Evolutionary conservation across 2,888 invertebrate genomes (phyloP).

Genomic region (Proisotoma minuta): DNA sequence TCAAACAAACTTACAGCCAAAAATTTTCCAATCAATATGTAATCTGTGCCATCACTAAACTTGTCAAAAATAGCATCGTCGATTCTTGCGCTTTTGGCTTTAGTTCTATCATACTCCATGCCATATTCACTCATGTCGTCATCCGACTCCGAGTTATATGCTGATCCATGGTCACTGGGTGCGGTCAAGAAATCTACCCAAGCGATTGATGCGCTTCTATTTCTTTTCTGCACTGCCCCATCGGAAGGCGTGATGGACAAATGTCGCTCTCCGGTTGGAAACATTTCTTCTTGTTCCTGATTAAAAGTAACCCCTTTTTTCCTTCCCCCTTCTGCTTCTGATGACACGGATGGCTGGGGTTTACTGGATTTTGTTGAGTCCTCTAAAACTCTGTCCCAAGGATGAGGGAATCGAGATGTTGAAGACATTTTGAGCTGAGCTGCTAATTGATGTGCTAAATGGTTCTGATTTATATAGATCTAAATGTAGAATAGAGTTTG

Average conservation of each 20-base stretch:
- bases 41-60: slow-evolving; percentile 22
- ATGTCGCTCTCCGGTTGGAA: background rate
- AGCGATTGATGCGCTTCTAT: slow-evolving; percentile 19
- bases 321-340: too few species aligned
- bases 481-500: too few species aligned
- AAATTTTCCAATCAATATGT: slow-evolving; percentile 74
- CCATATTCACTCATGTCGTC: background rate
- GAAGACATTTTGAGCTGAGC: too few species aligned
- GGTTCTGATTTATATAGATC: too few species aligned
- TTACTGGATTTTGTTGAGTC: too few species aligned
- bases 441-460: too few species aligned
- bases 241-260: background rate
- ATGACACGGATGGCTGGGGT: too few species aligned
- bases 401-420: too few species aligned
- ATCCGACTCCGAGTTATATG: background rate
- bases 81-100: slow-evolving; percentile 10
- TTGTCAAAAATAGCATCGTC: slow-evolving; percentile 35
- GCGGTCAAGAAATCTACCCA: slow-evolving; percentile 36
- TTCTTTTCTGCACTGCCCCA: background rate
- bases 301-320: too few species aligned
- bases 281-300: too few species aligned
- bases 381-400: too few species aligned
- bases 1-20: slow-evolving; percentile 64
- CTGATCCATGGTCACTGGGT: background rate
- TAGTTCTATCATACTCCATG: background rate